These are phyloP conservation scores for Pelusios castaneus DNA, from an alignment of 2,113 vertebrate genomes.

Conservation along the genomic window DNA sequence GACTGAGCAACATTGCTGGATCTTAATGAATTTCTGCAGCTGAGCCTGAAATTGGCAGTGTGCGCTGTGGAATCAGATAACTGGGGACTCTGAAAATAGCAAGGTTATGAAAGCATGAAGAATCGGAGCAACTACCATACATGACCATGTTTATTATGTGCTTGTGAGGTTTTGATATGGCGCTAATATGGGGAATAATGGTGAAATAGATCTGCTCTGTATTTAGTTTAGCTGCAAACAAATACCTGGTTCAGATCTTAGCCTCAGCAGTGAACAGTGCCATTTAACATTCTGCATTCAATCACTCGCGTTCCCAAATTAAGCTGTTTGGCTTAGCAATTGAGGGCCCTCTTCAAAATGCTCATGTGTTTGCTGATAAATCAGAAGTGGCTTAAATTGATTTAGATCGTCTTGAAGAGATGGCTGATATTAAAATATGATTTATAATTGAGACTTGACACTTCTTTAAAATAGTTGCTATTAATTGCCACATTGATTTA, in stretches of 20 bases:
- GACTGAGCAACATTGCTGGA: slow-evolving; percentile 21
- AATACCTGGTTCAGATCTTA: background rate
- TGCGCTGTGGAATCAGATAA: slow-evolving; percentile 42
- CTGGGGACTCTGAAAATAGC: slow-evolving; percentile 35
- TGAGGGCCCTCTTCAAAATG: background rate
- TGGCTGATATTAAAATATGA: slow-evolving; percentile 3
- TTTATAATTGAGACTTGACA: background rate
- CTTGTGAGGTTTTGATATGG: background rate
- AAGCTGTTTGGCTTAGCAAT: background rate
- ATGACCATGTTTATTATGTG: slow-evolving; percentile 5
- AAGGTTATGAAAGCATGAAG: slow-evolving; percentile 49
- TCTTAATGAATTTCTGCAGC: slow-evolving; percentile 63
- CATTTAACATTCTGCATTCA: background rate
- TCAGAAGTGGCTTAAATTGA: slow-evolving; percentile 46
- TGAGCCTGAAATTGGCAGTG: slow-evolving; percentile 32
- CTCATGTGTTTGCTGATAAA: slow-evolving; percentile 23
- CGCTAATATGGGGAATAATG: background rate
- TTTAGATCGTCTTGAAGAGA: slow-evolving; percentile 39
- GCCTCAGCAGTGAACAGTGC: background rate
- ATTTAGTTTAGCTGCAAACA: slow-evolving; percentile 6
- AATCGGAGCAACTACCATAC: slow-evolving; percentile 5
- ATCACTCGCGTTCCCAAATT: background rate
- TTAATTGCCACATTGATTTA: slow-evolving; percentile 29
- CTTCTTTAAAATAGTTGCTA: background rate
- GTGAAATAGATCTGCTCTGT: background rate